Evolutionary conservation across 2,113 vertebrate species (phyloP), one percentile per base, ranked within the genome.

Genomic region (Prietella phreatophila): DNA sequence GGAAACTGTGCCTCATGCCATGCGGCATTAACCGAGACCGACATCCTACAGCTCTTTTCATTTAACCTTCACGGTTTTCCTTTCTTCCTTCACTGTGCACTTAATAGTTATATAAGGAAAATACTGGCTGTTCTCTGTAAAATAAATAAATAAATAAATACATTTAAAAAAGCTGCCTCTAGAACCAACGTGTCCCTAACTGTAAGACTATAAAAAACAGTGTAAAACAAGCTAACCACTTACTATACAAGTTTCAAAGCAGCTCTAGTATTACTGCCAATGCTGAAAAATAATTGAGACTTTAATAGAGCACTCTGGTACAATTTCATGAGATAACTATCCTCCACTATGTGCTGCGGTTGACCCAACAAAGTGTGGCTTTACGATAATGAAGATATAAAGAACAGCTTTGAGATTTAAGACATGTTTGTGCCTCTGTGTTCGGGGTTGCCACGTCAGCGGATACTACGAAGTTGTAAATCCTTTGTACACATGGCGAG

Each of bases 231-330:
- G 20, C 33, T 33, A 33, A 84, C 63, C 42, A 56, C 53, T 71
- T 71, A 50, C 6, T 47, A 47, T 67, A 71, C 1, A 47, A 69
- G 42, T 71, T 84, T 84, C 5, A 55, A 55, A 84, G 42, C 47
- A 56, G 22, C 11, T 53, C 9, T 13, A 13, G 5, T 53, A 33
- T 65, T n/a, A 47, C 60, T 30, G 82, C 42, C 36, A 27, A 0
- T 25, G n/a, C 65, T 84, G 83, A 36, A 71, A 84, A 84, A 39
- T 56, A 73, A 71, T 55, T 53, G 50, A 53, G 83, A 55, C 19
- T 84, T 84, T 82, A 84, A 67, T 25, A 71, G 83, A 55, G 39
- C 82, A 30, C 42, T 63, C 10, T 65, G 53, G 83, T 53, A 56
- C 47, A 30, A 55, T 71, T 71, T 84, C 83, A 69, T 3, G n/a